Evolutionary conservation across 1,140 invertebrate species (phyloP), one percentile per base, ranked within the genome.

Genomic region (Drosophila kikkawai): DNA sequence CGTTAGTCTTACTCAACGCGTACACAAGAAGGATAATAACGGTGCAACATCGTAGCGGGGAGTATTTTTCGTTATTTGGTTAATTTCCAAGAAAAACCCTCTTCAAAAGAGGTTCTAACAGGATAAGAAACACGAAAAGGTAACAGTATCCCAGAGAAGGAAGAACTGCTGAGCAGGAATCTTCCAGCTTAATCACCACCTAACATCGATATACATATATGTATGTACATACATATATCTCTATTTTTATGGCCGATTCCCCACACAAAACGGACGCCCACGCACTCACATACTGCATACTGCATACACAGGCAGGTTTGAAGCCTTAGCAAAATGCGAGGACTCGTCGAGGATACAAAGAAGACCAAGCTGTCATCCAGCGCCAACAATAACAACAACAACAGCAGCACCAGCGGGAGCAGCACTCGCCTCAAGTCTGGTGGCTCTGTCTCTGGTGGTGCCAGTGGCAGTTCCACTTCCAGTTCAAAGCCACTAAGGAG

Each of bases 261-360:
- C n/a, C 42, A 53, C 53, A 63, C 36, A 7, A 61, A 45, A 58
- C 69, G 44, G 47, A 71, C 68, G 58, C 70, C 61, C 53, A 75
- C 73, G 37, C 51, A 73, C 47, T 53, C 41, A 67, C 75, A 56
- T 55, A 55, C 51, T 39, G 36, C 34, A 39, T 7, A 26, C 36
- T 56, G 53, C 53, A 56, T 56, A 56, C 53, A 56, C 53, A 50
- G 65, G 22, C 36, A 44, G 42, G n/a, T 47, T 63, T 19, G 69
- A 64, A 80, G 68, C 69, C 53, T 22, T 42, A 64, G 41, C 53
- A 91, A 88, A 64, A 92, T 92, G 91, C 91, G 91, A 79, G 82
- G 85, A 73, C 68, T 92, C 39, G 83, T 79, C 55, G 91, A 92
- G 67, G 91, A 92, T 70, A 69, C 91, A 7, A 92, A 91, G 60